phyloP scores from a whole-genome alignment of 1,140 invertebrate species.

The Conus betulinus region DNA sequence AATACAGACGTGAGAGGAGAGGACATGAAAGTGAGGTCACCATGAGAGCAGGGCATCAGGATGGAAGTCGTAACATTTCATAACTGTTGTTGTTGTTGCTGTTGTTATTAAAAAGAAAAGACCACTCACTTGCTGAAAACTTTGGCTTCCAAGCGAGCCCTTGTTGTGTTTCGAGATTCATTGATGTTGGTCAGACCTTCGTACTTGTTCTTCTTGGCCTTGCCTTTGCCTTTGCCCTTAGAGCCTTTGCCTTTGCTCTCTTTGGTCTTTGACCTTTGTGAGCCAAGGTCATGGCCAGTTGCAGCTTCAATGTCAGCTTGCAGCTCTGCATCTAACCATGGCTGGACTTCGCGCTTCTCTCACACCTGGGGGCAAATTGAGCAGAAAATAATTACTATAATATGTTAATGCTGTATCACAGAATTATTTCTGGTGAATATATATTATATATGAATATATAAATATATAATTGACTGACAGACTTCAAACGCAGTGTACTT shows the following conservation, averaged over 20 bases:
- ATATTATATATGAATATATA: no score
- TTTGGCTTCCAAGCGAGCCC: constrained; percentile 72
- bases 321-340: constrained; percentile 78
- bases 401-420: no score
- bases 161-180: constrained; percentile 63
- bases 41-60: no score
- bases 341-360: constrained; percentile 22
- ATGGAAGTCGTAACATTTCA: no score
- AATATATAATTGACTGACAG: no score
- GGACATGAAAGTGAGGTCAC: no score
- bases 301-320: constrained; percentile 77
- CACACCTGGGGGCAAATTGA: not conserved
- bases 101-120: no score
- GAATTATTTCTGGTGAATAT: no score
- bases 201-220: constrained; percentile 66
- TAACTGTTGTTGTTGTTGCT: no score
- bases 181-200: constrained; percentile 73
- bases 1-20: no score
- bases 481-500: no score
- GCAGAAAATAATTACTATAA: no score
- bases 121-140: constrained; percentile 69
- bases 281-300: constrained; percentile 73
- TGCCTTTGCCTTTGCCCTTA: constrained; percentile 64
- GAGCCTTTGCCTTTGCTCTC: constrained; percentile 54
- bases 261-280: constrained; percentile 50